These are phyloP conservation scores for Tetrapedia diversipes DNA, from an alignment of 2,888 invertebrate species.

Conservation along the genomic window DNA sequence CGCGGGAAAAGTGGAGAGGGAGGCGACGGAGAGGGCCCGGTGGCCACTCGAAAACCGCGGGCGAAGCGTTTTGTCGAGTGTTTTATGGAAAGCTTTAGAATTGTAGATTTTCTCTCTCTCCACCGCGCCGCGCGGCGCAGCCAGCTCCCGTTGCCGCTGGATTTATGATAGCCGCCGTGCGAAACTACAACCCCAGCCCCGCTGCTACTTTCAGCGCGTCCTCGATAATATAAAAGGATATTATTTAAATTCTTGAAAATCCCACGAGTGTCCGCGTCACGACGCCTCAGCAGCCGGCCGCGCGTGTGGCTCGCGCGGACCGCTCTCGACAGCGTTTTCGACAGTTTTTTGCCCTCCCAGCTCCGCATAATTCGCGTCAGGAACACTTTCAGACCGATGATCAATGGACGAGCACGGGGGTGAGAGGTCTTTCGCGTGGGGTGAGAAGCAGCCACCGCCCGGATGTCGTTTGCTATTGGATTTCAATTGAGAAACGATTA, in stretches of 20 bases:
- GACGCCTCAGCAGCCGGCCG: not conserved
- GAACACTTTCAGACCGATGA: constrained; percentile 77
- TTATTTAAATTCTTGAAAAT: constrained; percentile 76
- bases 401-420: constrained; percentile 68
- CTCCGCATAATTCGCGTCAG: constrained; percentile 75
- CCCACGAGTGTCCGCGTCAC: constrained; percentile 1
- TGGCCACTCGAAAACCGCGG: constrained; percentile 81
- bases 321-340: not conserved
- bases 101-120: constrained; percentile 80
- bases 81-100: constrained; percentile 83
- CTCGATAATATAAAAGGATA: constrained; percentile 69
- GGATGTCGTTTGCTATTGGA: constrained; percentile 73
- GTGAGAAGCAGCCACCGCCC: constrained; percentile 10
- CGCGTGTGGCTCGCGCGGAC: not conserved
- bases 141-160: too few relatives aligned
- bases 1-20: constrained; percentile 54
- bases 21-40: constrained; percentile 58
- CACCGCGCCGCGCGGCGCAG: constrained; percentile 45
- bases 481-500: constrained; percentile 83
- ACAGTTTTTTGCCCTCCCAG: constrained; percentile 41
- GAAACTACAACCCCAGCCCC: constrained; percentile 45
- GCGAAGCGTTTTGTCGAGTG: constrained; percentile 82
- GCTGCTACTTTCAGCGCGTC: constrained; percentile 59
- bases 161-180: constrained; percentile 68
- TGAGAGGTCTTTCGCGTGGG: constrained; percentile 29